Base-by-base conservation (phyloP, 2,113 vertebrate genomes). In the Ramphastos sulfuratus region DNA sequence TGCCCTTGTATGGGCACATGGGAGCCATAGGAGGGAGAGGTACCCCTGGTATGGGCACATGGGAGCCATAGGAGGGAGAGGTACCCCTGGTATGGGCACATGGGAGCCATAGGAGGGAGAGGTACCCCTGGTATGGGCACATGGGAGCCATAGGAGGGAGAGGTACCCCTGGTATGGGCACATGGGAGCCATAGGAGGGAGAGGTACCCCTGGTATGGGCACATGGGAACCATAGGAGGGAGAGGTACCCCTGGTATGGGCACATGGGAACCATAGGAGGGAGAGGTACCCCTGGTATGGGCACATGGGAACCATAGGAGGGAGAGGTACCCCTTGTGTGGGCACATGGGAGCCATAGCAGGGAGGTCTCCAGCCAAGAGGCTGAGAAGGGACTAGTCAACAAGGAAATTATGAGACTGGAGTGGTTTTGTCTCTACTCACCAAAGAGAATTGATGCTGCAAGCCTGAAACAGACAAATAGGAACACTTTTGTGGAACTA, bases 321-420 rank as follows among this genome's bases (percentile, higher is more conserved):
- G 33, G 18, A 17, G 37, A 59, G 15, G 24, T 27, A 14, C 12
- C 24, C 19, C 23, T 39, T 2, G 0, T n/a, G 42, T 0, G 0
- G 30, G 46, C 20, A 20, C 4, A 5, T 13, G 13, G 44, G 21
- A 58, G 46, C 28, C 4, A 1, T 6, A 24, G 35, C 8, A 77
- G 23, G 37, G 35, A 5, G 4, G 4, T 12, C n/a, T 61, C 16
- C 37, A 17, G 8, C 24, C 55, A 52, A 37, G 19, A 17, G 28
- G 9, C 12, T 1, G 1, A 58, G 20, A 15, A 54, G 18, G 17
- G 14, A 48, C 14, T 0, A 48, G 5, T 3, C 30, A 59, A 4
- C 2, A 10, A 19, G 60, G 39, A 78, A 84, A 52, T 8, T 35
- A 19, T 69, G 17, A 69, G 31, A n/a, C 46, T 48, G 66, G 31